Evolutionary conservation across 1,140 invertebrate species (phyloP), one percentile per base, ranked within the genome.

Genomic region (Pseudomyrmex flavicornis): DNA sequence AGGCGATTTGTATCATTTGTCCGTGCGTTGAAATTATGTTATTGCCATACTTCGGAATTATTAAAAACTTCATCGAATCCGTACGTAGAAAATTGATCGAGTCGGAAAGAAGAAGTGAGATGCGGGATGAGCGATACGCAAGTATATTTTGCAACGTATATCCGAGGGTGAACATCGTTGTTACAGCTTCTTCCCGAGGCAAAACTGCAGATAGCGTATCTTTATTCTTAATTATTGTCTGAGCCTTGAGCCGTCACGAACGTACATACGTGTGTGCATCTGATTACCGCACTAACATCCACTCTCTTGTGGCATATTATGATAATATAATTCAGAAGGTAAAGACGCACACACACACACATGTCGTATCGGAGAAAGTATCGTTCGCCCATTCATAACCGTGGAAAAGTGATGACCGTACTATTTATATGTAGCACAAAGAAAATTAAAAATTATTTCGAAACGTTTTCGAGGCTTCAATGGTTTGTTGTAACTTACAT

Each of bases 151-250:
- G 20, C 22, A 75, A 75, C 10, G 46, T 63, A 62, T 62, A 20
- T 20, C 17, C 20, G 20, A 75, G 20, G 9, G 10, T 13, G 5
- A 63, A 50, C 15, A 74, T 50, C 58, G 59, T 12, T 74, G 20
- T 54, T 70, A 35, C n/a, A 56, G n/a, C 10, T 68, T 17, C 46
- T 15, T 63, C 46, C 46, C 44, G 44, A 61, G 44, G 44, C 44
- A 61, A 75, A 75, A 46, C 44, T 20, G 58, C 20, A 20, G 62
- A 63, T 48, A 46, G 73, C n/a, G 22, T 44, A 56, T 58, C 58
- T 62, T 75, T 75, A 48, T 63, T 75, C 73, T 75, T 75, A 75
- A 75, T 75, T 74, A 74, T 74, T 63, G 20, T 75, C 20, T 62
- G 59, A 75, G 58, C 58, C 73, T 75, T 75, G 58, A 75, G 58